phyloP scores from a whole-genome alignment of 2,888 invertebrate species.

The Lymantria dispar region DNA sequence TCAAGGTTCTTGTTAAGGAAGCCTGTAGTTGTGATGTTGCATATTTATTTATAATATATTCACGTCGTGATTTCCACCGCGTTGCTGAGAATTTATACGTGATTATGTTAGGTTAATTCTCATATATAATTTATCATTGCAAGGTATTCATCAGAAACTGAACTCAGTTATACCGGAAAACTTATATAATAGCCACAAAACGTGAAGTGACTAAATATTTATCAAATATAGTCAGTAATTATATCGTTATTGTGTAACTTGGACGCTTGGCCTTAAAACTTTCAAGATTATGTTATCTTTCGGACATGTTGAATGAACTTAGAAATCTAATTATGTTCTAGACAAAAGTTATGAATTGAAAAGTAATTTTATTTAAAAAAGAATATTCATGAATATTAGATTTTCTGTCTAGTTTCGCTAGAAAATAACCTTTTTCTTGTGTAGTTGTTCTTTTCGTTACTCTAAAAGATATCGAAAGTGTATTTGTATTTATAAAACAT shows the following conservation, averaged over 20 bases:
- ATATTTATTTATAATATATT: conserved; percentile 34
- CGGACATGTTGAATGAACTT: background rate
- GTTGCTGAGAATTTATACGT: conserved; percentile 32
- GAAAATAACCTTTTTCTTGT: too few relatives aligned
- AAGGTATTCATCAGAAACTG: conserved; percentile 35
- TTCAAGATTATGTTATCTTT: background rate
- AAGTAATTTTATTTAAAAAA: too few relatives aligned
- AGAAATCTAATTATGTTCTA: too few relatives aligned
- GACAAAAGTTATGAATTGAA: too few relatives aligned
- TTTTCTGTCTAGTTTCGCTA: too few relatives aligned
- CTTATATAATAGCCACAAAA: conserved; percentile 23
- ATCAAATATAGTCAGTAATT: conserved; percentile 6
- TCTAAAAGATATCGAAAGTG: conserved; percentile 29
- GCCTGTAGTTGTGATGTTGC: conserved; percentile 33
- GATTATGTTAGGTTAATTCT: conserved; percentile 29
- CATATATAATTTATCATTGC: conserved; percentile 28
- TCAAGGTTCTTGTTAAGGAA: conserved; percentile 45
- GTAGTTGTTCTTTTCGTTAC: background rate
- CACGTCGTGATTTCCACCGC: conserved; percentile 40
- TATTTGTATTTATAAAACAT: background rate
- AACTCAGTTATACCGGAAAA: conserved; percentile 35
- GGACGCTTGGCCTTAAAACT: conserved; percentile 4
- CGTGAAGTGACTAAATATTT: conserved; percentile 12
- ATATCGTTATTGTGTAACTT: conserved; percentile 7
- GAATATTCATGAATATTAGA: too few relatives aligned